A percentile compares a stretch with the other conserved stretches of the same genome.
phyloP scores from a whole-genome alignment of 2,888 invertebrate species.

The Synergus laeviventris region DNA sequence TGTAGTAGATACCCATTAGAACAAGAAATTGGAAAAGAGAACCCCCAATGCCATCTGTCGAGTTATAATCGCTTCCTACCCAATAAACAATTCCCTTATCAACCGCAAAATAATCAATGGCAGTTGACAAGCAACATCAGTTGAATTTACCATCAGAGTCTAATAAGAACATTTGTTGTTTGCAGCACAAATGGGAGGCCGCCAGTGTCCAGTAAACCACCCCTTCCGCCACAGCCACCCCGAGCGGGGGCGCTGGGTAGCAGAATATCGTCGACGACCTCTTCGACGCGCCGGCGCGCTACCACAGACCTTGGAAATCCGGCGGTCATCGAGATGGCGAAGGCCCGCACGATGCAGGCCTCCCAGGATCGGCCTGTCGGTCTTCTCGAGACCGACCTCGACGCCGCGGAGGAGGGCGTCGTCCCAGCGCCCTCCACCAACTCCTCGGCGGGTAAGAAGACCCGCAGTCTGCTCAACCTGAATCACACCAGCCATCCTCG shows the following conservation, averaged over 20 bases:
- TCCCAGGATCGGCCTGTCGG: slow-evolving; percentile 82
- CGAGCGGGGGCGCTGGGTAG: slow-evolving; percentile 66
- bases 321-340: slow-evolving; percentile 75
- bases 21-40: background rate
- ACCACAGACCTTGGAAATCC: slow-evolving; percentile 74
- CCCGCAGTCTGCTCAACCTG: slow-evolving; percentile 83
- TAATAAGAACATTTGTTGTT: slow-evolving; percentile 46
- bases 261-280: slow-evolving; percentile 73
- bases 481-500: slow-evolving; percentile 74
- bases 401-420: slow-evolving; percentile 80
- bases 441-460: slow-evolving; percentile 76
- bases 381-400: slow-evolving; percentile 93
- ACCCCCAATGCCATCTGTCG: slow-evolving; percentile 8
- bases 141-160: slow-evolving; percentile 12
- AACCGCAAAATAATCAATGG: background rate
- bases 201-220: slow-evolving; percentile 73
- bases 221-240: slow-evolving; percentile 71
- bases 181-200: slow-evolving; percentile 72
- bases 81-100: slow-evolving; percentile 13
- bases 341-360: slow-evolving; percentile 74
- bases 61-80: background rate
- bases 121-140: background rate
- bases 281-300: slow-evolving; percentile 75
- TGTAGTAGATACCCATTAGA: too few relatives aligned
- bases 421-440: slow-evolving; percentile 58